phyloP scores from a whole-genome alignment of 2,797 vertebrate species.

The Lithobates pipiens region DNA sequence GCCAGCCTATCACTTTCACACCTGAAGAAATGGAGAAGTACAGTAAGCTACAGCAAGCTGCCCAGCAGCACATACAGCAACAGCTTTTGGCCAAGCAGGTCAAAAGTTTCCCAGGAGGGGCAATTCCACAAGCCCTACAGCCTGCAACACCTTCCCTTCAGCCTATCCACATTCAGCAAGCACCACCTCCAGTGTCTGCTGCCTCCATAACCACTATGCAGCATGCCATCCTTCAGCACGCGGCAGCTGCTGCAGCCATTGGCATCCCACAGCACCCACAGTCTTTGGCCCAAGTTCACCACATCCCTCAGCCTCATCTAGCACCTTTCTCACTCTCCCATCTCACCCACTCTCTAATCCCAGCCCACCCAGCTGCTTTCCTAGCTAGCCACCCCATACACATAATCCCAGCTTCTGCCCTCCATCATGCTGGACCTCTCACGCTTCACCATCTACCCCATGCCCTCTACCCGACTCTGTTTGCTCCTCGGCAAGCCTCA shows the following conservation, averaged over 20 bases:
- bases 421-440: slow-evolving; percentile 89
- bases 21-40: slow-evolving; percentile 99
- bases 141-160: slow-evolving; percentile 84
- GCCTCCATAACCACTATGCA: slow-evolving; percentile 94
- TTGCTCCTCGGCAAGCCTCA: slow-evolving; percentile 84
- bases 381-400: slow-evolving; percentile 96
- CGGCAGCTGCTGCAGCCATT: slow-evolving; percentile 88
- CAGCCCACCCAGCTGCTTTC: slow-evolving; percentile 92
- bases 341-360: slow-evolving; percentile 92
- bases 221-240: slow-evolving; percentile 95
- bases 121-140: slow-evolving; percentile 76
- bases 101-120: slow-evolving; percentile 89
- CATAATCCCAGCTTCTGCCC: slow-evolving; percentile 95
- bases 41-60: slow-evolving; percentile 96
- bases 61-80: slow-evolving; percentile 98
- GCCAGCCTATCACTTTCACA: slow-evolving; percentile 97
- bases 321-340: slow-evolving; percentile 82
- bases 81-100: slow-evolving; percentile 97
- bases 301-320: slow-evolving; percentile 86
- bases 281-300: slow-evolving; percentile 89
- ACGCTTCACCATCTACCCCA: slow-evolving; percentile 94
- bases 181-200: slow-evolving; percentile 83
- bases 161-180: slow-evolving; percentile 96
- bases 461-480: slow-evolving; percentile 92
- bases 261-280: slow-evolving; percentile 94